A percentile compares a stretch with the other conserved stretches of the same genome.
Conservation (phyloP, 2,888 invertebrate species). For the Agrotis clavis region DNA sequence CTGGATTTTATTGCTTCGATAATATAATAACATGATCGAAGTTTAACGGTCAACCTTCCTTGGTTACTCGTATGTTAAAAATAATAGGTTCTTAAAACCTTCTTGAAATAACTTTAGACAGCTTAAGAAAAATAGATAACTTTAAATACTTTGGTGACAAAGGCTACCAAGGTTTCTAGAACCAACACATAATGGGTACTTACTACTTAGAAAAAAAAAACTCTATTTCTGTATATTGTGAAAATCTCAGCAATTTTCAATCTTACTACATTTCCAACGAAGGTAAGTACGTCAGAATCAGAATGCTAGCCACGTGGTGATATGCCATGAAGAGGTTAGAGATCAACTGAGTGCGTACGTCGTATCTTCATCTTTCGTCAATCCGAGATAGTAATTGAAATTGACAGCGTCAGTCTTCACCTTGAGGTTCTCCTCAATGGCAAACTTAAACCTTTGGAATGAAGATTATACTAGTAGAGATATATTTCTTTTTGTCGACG, state of each 20-base stretch:
- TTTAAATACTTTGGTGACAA: too few relatives aligned
- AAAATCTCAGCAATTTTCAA: neutral
- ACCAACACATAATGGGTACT: too few relatives aligned
- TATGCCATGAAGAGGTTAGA: constrained; percentile 22
- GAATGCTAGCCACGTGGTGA: constrained; percentile 17
- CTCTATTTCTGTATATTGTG: neutral
- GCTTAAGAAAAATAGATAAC: too few relatives aligned
- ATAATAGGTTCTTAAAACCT: too few relatives aligned
- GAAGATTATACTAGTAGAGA: too few relatives aligned
- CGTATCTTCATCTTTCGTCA: constrained; percentile 41
- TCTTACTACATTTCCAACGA: neutral
- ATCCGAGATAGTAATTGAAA: constrained; percentile 27
- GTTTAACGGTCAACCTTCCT: too few relatives aligned
- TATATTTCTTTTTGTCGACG: too few relatives aligned
- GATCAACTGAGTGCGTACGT: constrained; percentile 40
- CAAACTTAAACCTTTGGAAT: neutral
- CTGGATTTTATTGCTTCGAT: neutral
- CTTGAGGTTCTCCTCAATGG: constrained; percentile 21
- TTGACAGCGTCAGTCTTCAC: constrained; percentile 30
- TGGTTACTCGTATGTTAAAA: too few relatives aligned
- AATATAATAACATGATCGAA: too few relatives aligned
- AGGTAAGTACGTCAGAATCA: constrained; percentile 44
- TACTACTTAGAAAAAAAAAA: too few relatives aligned
- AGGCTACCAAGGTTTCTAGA: too few relatives aligned
- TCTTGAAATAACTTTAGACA: too few relatives aligned